phyloP scores from a whole-genome alignment of 2,797 vertebrate species.

The Molossus molossus region DNA sequence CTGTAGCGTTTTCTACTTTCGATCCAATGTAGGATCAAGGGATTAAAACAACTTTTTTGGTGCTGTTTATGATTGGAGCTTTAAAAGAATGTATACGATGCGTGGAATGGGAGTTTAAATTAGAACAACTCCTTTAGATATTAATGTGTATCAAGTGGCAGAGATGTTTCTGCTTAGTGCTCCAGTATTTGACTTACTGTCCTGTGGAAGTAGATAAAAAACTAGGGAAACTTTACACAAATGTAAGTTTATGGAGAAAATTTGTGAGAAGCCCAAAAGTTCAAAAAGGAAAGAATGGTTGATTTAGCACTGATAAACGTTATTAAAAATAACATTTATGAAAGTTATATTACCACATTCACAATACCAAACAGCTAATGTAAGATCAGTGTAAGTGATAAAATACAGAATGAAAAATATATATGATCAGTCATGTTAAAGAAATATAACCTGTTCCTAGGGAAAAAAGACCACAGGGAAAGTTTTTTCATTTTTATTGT shows the following conservation, averaged over 20 bases:
- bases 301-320: not conserved
- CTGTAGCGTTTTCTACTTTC: constrained; percentile 1
- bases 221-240: not conserved
- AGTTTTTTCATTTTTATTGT: not conserved
- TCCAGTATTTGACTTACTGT: not conserved
- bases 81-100: not conserved
- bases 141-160: not conserved
- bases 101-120: not conserved
- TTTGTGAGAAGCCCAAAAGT: not conserved
- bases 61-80: not conserved
- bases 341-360: not conserved
- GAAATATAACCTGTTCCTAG: not conserved
- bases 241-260: not conserved
- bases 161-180: not conserved
- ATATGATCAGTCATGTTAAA: not conserved
- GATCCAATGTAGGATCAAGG: not conserved
- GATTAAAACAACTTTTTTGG: not conserved
- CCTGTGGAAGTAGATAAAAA: not conserved
- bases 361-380: not conserved
- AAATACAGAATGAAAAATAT: not conserved
- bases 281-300: constrained; percentile 14
- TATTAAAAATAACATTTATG: constrained; percentile 19
- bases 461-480: not conserved
- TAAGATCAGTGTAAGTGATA: not conserved
- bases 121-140: not conserved